phyloP scores from a whole-genome alignment of 2,797 vertebrate genomes.

The Chromis chromis region DNA sequence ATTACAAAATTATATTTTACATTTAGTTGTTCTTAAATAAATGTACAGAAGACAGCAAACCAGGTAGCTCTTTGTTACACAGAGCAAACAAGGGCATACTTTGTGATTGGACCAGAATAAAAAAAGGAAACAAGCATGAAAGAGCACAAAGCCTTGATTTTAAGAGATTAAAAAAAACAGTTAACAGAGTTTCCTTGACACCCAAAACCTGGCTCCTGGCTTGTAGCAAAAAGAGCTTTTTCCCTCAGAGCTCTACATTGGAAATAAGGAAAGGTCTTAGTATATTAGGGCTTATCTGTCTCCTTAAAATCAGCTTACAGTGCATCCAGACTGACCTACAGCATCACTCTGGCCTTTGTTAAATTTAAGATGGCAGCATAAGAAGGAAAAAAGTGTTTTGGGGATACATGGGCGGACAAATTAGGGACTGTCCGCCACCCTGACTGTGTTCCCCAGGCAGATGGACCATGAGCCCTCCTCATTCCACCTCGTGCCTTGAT shows the following conservation, averaged over 20 bases:
- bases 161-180: conserved; percentile 36
- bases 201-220: conserved; percentile 26
- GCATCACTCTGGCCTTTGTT: conserved; percentile 63
- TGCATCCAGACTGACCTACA: conserved; percentile 67
- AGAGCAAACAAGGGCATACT: background rate
- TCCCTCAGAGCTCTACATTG: conserved; percentile 40
- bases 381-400: conserved; percentile 19
- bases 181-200: conserved; percentile 33
- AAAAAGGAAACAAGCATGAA: background rate
- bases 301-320: conserved; percentile 81
- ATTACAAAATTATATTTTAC: too few relatives aligned
- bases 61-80: background rate
- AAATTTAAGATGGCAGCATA: conserved; percentile 63
- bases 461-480: conserved; percentile 33
- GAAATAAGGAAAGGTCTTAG: conserved; percentile 52
- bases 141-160: conserved; percentile 15
- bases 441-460: conserved; percentile 20
- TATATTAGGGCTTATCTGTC: conserved; percentile 75
- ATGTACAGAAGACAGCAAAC: conserved; percentile 23
- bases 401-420: background rate
- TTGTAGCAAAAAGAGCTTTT: conserved; percentile 13
- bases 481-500: conserved; percentile 45
- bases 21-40: conserved; percentile 23
- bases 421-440: background rate
- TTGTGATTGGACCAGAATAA: background rate